Evolutionary conservation across 2,797 vertebrate genomes (phyloP), one percentile per base, ranked within the genome.

Genomic region (Tenualosa thibaudeaui): DNA sequence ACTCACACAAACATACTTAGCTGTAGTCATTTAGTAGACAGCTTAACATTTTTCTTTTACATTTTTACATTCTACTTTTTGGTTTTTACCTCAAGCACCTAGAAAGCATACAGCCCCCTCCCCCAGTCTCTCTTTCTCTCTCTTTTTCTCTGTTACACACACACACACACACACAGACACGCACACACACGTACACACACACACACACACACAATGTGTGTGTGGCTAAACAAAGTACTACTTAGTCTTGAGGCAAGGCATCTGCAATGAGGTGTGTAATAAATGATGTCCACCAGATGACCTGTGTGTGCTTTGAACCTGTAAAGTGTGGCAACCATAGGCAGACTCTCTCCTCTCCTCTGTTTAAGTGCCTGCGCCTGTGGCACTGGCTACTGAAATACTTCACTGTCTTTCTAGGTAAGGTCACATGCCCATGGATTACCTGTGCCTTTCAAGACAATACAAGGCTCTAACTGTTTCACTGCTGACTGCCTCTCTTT

Each of bases 221-320:
- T 75, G 84, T 81, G 58, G 10, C 81, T 85, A 54, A 81, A 68
- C 81, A 82, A 81, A 85, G 49, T 60, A 51, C 13, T 10, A 17
- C 10, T 40, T 75, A 75, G 68, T 75, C 68, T 75, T 22, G 1
- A 43, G 68, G 68, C 84, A 71, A 85, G 62, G 78, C 81, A 85
- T 85, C 24, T 62, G 56, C 84, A 85, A 24, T 68, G 84, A 68
- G 84, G 81, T 85, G 84, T 65, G 58, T 81, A 85, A 82, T 81
- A 81, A 81, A 46, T 50, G 50, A 43, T 60, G 17, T 51, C 40
- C 78, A 81, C 19, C 68, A 75, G 37, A 75, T 75, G 68, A 75
- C 68, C 68, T 58, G 31, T 82, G 22, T 58, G 22, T 31, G 81
- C 51, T 31, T 71, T 71, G 22, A 71, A 31, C 65, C 37, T 43